phyloP scores from a whole-genome alignment of 2,888 invertebrate species.

The Dynastes hyllus region DNA sequence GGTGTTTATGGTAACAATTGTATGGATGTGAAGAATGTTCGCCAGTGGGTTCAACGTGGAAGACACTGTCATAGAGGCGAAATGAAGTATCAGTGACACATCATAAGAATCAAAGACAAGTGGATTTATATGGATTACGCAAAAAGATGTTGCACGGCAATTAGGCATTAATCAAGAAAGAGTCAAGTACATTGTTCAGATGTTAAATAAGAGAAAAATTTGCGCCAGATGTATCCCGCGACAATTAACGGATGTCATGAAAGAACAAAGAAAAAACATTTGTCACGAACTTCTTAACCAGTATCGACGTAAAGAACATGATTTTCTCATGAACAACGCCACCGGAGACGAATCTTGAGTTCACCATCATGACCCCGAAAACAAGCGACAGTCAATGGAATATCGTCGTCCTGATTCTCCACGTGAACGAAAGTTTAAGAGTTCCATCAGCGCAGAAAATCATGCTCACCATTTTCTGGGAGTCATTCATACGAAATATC shows the following conservation, averaged over 20 bases:
- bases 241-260: too few species aligned
- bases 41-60: neutral
- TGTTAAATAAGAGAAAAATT: constrained; percentile 1
- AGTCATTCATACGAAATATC: neutral
- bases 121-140: neutral
- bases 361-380: too few species aligned
- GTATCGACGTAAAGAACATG: too few species aligned
- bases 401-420: neutral
- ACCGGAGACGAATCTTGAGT: too few species aligned
- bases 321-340: too few species aligned
- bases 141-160: neutral
- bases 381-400: neutral
- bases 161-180: neutral
- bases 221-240: neutral
- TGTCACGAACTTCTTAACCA: too few species aligned
- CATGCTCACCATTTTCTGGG: neutral
- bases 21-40: constrained; percentile 4
- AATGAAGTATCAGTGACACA: neutral
- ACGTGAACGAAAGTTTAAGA: neutral
- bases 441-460: neutral
- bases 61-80: neutral
- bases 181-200: neutral
- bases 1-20: neutral
- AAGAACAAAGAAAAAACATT: too few species aligned
- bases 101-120: neutral